Percentiles rank a stretch among this genome's conserved stretches.
phyloP scores from a whole-genome alignment of 2,113 vertebrate genomes.

The Trogon melanurus region DNA sequence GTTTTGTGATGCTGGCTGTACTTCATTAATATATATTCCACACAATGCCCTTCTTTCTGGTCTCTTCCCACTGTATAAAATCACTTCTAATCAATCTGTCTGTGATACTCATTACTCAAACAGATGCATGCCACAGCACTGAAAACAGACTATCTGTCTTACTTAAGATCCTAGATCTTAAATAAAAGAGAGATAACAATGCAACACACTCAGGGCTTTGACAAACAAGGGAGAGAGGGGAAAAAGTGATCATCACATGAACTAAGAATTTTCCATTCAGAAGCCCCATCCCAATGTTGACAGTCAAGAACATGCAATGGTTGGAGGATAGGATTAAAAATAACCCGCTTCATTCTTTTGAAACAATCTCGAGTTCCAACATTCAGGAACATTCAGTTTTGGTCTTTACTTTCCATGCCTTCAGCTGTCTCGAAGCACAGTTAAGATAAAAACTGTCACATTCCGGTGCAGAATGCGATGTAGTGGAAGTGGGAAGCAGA shows the following conservation, averaged over 20 bases:
- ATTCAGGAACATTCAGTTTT: not conserved
- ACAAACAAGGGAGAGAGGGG: not conserved
- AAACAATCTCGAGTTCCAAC: not conserved
- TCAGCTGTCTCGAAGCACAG: not conserved
- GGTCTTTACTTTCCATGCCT: not conserved
- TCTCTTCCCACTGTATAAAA: not conserved
- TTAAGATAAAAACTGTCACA: not conserved
- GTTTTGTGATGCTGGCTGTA: not conserved
- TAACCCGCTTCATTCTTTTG: not conserved
- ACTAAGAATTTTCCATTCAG: not conserved
- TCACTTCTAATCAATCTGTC: not conserved
- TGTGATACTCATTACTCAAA: conserved; percentile 33
- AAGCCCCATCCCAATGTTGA: not conserved
- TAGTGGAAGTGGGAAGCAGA: not conserved
- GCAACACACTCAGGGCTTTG: not conserved
- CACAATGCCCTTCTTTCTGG: not conserved
- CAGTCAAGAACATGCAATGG: not conserved
- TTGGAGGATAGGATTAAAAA: not conserved
- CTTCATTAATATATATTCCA: conserved; percentile 28
- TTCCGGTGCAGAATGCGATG: not conserved
- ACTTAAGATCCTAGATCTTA: conserved; percentile 11
- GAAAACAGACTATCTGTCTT: conserved; percentile 44
- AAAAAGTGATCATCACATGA: not conserved
- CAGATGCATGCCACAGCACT: conserved; percentile 4
- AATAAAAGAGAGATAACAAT: conserved; percentile 4